Conservation (phyloP, 2,113 vertebrate genomes). For the Campylomormyrus numenius region DNA sequence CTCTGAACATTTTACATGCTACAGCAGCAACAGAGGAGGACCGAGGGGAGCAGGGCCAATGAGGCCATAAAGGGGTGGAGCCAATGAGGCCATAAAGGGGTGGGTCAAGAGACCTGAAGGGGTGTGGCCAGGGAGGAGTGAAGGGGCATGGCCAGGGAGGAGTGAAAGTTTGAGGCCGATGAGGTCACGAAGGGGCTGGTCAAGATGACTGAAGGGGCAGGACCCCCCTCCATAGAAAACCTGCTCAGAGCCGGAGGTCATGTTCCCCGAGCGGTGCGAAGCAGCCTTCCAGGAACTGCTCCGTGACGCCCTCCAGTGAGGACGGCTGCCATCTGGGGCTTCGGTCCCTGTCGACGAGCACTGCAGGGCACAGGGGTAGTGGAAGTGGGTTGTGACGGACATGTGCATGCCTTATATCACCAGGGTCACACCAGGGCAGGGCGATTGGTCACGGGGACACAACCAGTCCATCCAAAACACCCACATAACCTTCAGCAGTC, state of each 20-base stretch:
- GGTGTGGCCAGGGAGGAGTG: not conserved
- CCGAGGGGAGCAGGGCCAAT: not conserved
- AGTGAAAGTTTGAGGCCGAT: too few species aligned
- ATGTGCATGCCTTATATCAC: not conserved
- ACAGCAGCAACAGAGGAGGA: not conserved
- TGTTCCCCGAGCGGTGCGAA: slow-evolving; percentile 73
- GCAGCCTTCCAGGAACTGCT: slow-evolving; percentile 66
- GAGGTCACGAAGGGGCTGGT: not conserved
- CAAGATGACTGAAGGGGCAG: not conserved
- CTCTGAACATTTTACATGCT: not conserved
- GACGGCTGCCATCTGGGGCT: slow-evolving; percentile 80
- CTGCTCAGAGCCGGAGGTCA: slow-evolving; percentile 70
- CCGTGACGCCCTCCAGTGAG: slow-evolving; percentile 68
- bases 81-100: not conserved
- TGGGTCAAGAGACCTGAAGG: too few species aligned
- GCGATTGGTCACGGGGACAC: not conserved
- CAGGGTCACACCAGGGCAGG: not conserved
- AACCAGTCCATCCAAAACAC: not conserved
- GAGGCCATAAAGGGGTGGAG: not conserved
- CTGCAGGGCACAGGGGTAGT: slow-evolving; percentile 52
- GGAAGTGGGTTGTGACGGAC: not conserved
- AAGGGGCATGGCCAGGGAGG: not conserved
- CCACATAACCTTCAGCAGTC: not conserved
- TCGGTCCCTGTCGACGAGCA: slow-evolving; percentile 86
- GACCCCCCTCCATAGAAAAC: not conserved